Evolutionary conservation across 1,140 invertebrate species (phyloP).

Genomic region (Megalopta genalis): DNA sequence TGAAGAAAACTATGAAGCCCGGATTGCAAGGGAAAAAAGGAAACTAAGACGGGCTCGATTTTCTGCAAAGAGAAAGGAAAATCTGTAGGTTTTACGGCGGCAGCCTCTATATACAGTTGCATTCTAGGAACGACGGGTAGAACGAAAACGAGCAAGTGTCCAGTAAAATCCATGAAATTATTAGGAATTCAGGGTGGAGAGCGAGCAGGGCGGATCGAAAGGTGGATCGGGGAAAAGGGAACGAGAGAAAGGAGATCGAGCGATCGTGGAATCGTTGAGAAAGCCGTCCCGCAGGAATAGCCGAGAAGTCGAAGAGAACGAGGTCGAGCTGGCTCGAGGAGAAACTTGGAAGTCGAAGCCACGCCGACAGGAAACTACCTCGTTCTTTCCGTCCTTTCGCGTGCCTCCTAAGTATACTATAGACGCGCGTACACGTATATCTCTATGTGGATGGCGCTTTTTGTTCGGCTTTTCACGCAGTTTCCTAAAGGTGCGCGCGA

Average conservation of each 20-base stretch:
- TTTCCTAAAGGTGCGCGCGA: constrained; percentile 6
- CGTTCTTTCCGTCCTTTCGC: constrained; percentile 3
- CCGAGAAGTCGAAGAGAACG: constrained; percentile 9
- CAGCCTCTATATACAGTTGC: background rate
- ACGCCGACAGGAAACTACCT: background rate
- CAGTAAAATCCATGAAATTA: background rate
- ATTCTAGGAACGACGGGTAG: background rate
- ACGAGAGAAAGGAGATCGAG: background rate
- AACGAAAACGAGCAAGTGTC: background rate
- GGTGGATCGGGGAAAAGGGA: background rate
- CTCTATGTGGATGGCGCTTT: background rate
- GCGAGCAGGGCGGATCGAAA: background rate
- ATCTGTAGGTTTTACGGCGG: background rate
- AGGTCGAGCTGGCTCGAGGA: background rate
- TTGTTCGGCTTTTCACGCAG: background rate
- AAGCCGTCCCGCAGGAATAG: background rate
- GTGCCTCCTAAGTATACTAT: constrained; percentile 9
- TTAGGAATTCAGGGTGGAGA: background rate
- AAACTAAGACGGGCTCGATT: too few relatives aligned
- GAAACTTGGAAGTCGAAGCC: background rate
- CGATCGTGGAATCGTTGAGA: constrained; percentile 25
- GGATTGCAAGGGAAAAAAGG: too few relatives aligned
- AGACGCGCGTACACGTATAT: constrained; percentile 5
- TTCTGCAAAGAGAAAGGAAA: background rate
- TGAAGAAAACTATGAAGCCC: too few relatives aligned